These are phyloP conservation scores for Calliopsis andreniformis DNA, from an alignment of 1,140 invertebrate species.

Conservation along the genomic window DNA sequence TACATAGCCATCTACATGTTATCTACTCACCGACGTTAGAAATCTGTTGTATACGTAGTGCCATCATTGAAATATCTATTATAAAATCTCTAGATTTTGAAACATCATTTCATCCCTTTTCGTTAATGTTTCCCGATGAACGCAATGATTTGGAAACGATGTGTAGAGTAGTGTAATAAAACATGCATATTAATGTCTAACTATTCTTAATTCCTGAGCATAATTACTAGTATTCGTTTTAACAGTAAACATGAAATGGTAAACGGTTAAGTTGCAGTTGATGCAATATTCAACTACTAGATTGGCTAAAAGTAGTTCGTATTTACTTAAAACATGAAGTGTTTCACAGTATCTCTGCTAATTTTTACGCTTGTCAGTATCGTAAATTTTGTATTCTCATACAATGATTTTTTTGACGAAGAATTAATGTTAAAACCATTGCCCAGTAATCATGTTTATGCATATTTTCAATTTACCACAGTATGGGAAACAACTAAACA, in stretches of 20 bases:
- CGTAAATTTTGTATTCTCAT: slow-evolving; percentile 45
- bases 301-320: background rate
- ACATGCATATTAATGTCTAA: background rate
- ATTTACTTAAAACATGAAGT: slow-evolving; percentile 28
- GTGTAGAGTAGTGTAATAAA: background rate
- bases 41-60: too few species aligned
- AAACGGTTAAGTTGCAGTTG: background rate
- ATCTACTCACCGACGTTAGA: too few species aligned
- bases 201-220: background rate
- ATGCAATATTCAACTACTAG: background rate
- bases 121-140: background rate
- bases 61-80: background rate
- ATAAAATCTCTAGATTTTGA: slow-evolving; percentile 8
- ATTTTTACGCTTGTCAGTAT: slow-evolving; percentile 36
- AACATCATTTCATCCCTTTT: background rate
- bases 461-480: slow-evolving; percentile 93
- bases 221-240: background rate
- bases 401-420: slow-evolving; percentile 88
- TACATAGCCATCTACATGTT: too few species aligned
- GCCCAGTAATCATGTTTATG: slow-evolving; percentile 89
- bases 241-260: background rate
- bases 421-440: slow-evolving; percentile 91
- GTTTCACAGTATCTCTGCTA: slow-evolving; percentile 8
- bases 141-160: background rate
- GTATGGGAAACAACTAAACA: slow-evolving; percentile 84